phyloP scores from a whole-genome alignment of 2,113 vertebrate genomes.

The Pardalotus punctatus region DNA sequence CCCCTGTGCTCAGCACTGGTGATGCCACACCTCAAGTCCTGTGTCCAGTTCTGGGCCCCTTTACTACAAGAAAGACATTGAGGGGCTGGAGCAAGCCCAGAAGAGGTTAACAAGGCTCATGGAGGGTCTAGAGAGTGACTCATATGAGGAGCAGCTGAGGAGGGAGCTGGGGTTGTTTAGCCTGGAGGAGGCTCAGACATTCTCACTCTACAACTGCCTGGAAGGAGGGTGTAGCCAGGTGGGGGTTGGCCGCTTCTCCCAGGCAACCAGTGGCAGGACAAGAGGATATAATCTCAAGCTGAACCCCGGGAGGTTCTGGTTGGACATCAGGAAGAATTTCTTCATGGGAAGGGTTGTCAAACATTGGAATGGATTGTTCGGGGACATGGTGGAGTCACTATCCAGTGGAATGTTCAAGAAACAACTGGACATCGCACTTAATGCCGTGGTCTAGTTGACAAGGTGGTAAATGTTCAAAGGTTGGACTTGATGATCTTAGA shows the following conservation, averaged over 20 bases:
- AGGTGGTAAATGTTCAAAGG: not conserved
- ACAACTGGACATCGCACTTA: too few relatives aligned
- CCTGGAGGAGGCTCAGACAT: not conserved
- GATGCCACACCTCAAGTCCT: accelerated
- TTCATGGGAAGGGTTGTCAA: not conserved
- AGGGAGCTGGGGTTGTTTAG: not conserved
- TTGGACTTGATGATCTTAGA: not conserved
- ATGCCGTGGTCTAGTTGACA: not conserved
- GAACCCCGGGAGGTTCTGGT: not conserved
- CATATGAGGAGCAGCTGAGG: not conserved
- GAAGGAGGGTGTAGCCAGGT: not conserved
- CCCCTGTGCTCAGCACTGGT: accelerated
- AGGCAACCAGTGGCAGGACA: not conserved
- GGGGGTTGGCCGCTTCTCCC: not conserved
- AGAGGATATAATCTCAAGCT: not conserved
- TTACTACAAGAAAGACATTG: not conserved
- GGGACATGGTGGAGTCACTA: not conserved
- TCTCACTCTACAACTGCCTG: not conserved
- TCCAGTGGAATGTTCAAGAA: not conserved
- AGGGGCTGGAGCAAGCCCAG: not conserved
- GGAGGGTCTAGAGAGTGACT: not conserved
- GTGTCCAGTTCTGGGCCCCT: not conserved
- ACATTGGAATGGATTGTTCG: not conserved
- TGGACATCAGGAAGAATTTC: not conserved
- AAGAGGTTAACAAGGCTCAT: not conserved